Percentiles rank a stretch among this genome's conserved stretches.
phyloP scores from a whole-genome alignment of 2,888 invertebrate species.

The Eurytoma californica region DNA sequence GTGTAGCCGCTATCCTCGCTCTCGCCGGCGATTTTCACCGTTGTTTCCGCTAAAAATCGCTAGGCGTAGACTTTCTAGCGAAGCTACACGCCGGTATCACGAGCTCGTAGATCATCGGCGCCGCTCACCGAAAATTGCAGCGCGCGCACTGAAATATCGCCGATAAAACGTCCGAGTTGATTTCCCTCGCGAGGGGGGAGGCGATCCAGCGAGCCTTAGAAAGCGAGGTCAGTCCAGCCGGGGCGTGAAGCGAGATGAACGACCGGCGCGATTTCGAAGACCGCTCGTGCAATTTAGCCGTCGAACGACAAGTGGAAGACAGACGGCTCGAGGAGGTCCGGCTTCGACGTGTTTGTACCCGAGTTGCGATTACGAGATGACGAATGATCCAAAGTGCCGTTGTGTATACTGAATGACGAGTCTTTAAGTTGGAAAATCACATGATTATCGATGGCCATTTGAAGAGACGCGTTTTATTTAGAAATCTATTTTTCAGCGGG shows the following conservation, averaged over 20 bases:
- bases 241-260: constrained; percentile 24
- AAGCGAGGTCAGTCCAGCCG: constrained; percentile 34
- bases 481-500: background rate
- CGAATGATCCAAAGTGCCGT: constrained; percentile 44
- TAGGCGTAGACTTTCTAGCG: constrained; percentile 38
- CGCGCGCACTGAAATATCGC: constrained; percentile 37
- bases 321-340: constrained; percentile 22
- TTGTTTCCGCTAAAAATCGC: constrained; percentile 39
- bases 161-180: constrained; percentile 44
- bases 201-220: constrained; percentile 22
- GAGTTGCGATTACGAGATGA: constrained; percentile 20
- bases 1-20: constrained; percentile 6
- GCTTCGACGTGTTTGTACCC: constrained; percentile 1
- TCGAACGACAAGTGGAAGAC: constrained; percentile 25
- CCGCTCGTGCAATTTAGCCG: too few relatives aligned
- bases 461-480: background rate
- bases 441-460: constrained; percentile 4
- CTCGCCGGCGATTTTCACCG: constrained; percentile 38
- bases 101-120: constrained; percentile 45
- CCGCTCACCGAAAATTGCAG: constrained; percentile 48
- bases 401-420: background rate
- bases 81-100: constrained; percentile 38
- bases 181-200: constrained; percentile 32
- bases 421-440: constrained; percentile 16
- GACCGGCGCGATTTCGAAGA: constrained; percentile 19